Evolutionary conservation across 1,140 invertebrate genomes (phyloP), one percentile per base, ranked within the genome.

Genomic region (Hycleus phaleratus): DNA sequence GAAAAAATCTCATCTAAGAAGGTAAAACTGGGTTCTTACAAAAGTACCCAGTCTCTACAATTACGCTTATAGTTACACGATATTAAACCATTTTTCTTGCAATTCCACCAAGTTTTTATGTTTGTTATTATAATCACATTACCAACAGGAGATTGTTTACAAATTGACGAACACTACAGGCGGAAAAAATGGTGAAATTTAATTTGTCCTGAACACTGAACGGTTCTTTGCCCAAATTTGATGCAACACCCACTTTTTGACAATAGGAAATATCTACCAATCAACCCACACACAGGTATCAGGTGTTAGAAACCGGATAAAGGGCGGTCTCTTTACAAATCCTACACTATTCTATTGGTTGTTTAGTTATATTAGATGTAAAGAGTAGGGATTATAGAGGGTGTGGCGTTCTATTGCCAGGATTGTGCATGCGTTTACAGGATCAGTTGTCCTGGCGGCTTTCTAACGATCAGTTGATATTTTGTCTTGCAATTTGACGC

Each of bases 251-350:
- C 51, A 53, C 51, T 53, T 26, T 32, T 32, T 32, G 32, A 32
- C 42, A 46, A 38, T 53, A 53, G 8, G 18, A 5, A 32, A 50
- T 42, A 42, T 58, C 56, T 43, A 49, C 60, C 55, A 62, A 62
- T 62, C 46, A 45, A 38, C 52, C 49, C 40, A 44, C 50, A 18
- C 46, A 58, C 53, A 18, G 48, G 47, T 40, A 54, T 58, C 62
- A 66, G 64, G 64, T 64, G 60, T 62, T 62, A 64, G 64, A 66
- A 58, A 60, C 51, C 43, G 57, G 46, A 61, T 56, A 50, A 32
- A 24, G 26, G 40, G 32, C 50, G 57, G 58, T 49, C 49, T 58
- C 25, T 10, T 18, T 26, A 24, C 9, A 12, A 46, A 38, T 10
- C 46, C 18, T 18, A 24, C 10, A n/a, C 9, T 26, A 24, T 49